A percentile compares a stretch with the other conserved stretches of the same genome.
phyloP scores from a whole-genome alignment of 2,797 vertebrate species.

The Rhincodon typus region DNA sequence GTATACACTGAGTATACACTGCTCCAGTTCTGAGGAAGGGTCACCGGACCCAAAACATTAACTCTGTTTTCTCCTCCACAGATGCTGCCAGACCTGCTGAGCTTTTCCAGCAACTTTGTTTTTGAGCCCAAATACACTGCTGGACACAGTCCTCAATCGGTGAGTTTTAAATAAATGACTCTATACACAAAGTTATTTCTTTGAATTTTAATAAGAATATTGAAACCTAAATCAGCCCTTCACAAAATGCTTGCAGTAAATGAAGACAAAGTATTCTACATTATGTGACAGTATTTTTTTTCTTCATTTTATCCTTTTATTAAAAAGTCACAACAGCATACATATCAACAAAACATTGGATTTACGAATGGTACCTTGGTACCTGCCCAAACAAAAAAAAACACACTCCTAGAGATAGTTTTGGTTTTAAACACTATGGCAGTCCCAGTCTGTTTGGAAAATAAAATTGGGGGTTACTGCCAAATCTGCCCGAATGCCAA shows the following conservation, averaged over 20 bases:
- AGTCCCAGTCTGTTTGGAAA: slow-evolving; percentile 45
- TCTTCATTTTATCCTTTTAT: slow-evolving; percentile 50
- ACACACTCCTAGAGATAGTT: slow-evolving; percentile 35
- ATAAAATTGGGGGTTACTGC: background rate
- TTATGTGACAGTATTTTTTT: slow-evolving; percentile 63
- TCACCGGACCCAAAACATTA: too few species aligned
- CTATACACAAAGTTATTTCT: slow-evolving; percentile 9
- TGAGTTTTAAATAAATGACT: slow-evolving; percentile 22
- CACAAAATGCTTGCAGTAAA: slow-evolving; percentile 59
- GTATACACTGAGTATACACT: too few species aligned
- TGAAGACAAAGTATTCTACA: slow-evolving; percentile 62
- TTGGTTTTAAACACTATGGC: slow-evolving; percentile 28
- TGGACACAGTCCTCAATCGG: too few species aligned
- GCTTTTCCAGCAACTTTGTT: too few species aligned
- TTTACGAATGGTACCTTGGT: slow-evolving; percentile 68
- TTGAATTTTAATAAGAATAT: slow-evolving; percentile 58
- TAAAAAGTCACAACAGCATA: slow-evolving; percentile 65
- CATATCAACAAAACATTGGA: slow-evolving; percentile 62
- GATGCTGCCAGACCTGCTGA: too few species aligned
- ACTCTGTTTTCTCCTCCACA: too few species aligned
- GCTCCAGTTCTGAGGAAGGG: too few species aligned
- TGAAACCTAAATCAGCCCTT: slow-evolving; percentile 55
- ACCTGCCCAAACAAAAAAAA: slow-evolving; percentile 48
- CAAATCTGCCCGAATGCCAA: slow-evolving; percentile 46
- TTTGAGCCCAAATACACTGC: background rate